Evolutionary conservation across 1,140 invertebrate genomes (phyloP), one percentile per base, ranked within the genome.

Genomic region (Drosophila paulistorum): DNA sequence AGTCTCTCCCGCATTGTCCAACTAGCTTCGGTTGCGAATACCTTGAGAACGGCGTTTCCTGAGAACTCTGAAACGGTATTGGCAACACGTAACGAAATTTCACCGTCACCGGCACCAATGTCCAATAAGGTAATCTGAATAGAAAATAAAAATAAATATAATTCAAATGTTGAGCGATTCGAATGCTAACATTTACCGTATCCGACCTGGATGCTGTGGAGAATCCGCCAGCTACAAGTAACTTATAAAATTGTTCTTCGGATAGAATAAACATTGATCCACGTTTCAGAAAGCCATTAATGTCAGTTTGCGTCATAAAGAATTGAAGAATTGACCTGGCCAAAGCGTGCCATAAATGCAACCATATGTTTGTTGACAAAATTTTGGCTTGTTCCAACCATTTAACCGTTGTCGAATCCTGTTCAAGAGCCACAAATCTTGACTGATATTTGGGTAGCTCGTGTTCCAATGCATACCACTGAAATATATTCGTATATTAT

Each of bases 231-330:
- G 78, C 70, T 48, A 79, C 67, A 6, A 93, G 77, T 41, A 98
- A 92, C 70, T 93, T 92, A 68, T 94, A 92, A 77, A 98, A 96
- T 86, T 98, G 97, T 33, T 90, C 76, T 64, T 92, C 91, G 0
- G 97, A 98, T 79, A 97, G 95, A 4, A 98, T 96, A 91, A 98
- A 98, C 97, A 98, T 98, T 1, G 97, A 97, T 7, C 97, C 97
- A 62, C 97, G 93, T 42, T 95, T 94, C 6, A 98, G 92, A 11
- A 92, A 79, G 0, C 96, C 96, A 92, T 97, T 97, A 45, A 96
- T 95, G 41, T 95, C 96, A 3, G 96, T 97, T 80, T 95, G 94
- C 0, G 95, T 95, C 94, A 97, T 95, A 91, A 97, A 97, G 81
- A 94, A 93, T 61, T 94, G 93, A 1, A 97, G 92, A 45, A 97